These are phyloP conservation scores for Mythimna lalbum DNA, from an alignment of 2,888 invertebrate genomes.

Conservation along the genomic window DNA sequence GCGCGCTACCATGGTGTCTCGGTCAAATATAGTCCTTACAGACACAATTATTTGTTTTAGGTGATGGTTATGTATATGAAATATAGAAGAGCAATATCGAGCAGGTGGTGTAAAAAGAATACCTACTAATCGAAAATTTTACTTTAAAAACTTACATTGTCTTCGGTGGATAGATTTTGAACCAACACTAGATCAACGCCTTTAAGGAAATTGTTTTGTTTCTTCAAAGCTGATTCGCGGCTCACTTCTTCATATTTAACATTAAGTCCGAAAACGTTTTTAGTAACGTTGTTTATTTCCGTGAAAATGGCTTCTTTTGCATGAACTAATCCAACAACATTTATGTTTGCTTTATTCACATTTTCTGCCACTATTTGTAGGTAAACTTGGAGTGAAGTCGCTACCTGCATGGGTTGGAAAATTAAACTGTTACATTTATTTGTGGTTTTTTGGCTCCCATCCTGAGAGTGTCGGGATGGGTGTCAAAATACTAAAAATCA, in stretches of 20 bases:
- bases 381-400: slow-evolving; percentile 60
- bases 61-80: too few species aligned
- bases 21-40: too few species aligned
- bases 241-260: slow-evolving; percentile 53
- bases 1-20: too few species aligned
- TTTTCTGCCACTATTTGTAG: slow-evolving; percentile 70
- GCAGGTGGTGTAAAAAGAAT: too few species aligned
- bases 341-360: slow-evolving; percentile 57
- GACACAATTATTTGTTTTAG: too few species aligned
- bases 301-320: slow-evolving; percentile 41
- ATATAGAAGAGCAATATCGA: too few species aligned
- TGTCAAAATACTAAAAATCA: too few species aligned
- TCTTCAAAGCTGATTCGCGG: slow-evolving; percentile 15
- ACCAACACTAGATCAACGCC: slow-evolving; percentile 60
- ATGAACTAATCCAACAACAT: slow-evolving; percentile 55
- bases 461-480: too few species aligned
- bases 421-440: not conserved
- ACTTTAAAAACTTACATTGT: slow-evolving; percentile 47
- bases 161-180: slow-evolving; percentile 60
- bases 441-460: not conserved
- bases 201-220: slow-evolving; percentile 25
- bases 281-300: slow-evolving; percentile 42
- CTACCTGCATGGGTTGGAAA: slow-evolving; percentile 38
- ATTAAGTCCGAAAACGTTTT: slow-evolving; percentile 41
- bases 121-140: not conserved